Evolutionary conservation across 2,888 invertebrate species (phyloP), one percentile per base, ranked within the genome.

Genomic region (Leptarthrus brevirostris): DNA sequence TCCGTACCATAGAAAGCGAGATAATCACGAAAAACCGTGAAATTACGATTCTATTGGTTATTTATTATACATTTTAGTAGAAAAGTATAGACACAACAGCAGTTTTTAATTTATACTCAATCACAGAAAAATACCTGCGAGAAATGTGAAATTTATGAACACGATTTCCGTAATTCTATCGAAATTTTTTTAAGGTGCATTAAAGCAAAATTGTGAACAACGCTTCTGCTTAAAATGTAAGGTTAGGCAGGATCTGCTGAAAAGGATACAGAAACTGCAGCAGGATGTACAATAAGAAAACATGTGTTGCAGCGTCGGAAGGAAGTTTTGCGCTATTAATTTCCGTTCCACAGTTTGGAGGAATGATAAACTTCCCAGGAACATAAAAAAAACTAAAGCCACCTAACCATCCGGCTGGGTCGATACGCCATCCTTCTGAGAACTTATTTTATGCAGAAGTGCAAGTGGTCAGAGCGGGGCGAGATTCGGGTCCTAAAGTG

Each of bases 301-400:
- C 69, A 69, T 52, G 52, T 69, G 69, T 69, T 69, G 69, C 69
- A 49, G 14, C 16, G n/a, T 20, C 52, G 34, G 69, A 69, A 69
- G 69, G 52, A 69, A 69, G 52, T 69, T 69, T 52, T 30, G 69
- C 18, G 52, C 69, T 52, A 69, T 69, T 69, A 52, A 52, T 69
- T 69, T 69, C 69, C 69, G 52, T 14, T 69, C 52, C n/a, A 30
- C 20, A 49, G 34, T 69, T 69, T 34, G 18, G 34, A 12, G 36
- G n/a, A 34, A 52, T 69, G 69, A 52, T 69, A 69, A 69, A 69
- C 14, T 69, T 69, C 52, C 52, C 69, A 22, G 30, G 34, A 54
- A 18, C 54, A 54, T 24, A 26, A 26, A 26, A 22, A 54, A 54
- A 26, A 54, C 14, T 24, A 16, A 66, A 44, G 44, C 47, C 64